Conservation (phyloP, 2,888 invertebrate genomes). For the Erebia epiphron region DNA sequence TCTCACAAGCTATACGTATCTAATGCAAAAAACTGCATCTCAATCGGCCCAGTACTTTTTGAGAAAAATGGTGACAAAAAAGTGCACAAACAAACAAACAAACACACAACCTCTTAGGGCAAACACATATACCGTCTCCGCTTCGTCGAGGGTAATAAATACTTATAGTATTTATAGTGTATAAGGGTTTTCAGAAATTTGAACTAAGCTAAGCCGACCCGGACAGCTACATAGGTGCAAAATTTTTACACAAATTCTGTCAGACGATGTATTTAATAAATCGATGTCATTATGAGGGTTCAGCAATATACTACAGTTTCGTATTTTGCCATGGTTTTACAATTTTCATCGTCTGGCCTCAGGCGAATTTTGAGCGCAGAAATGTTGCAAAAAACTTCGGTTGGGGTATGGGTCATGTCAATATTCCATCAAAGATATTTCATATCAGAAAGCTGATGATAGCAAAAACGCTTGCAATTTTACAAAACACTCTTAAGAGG, state of each 20-base stretch:
- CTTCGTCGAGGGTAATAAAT: too few species aligned
- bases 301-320: not conserved
- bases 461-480: conserved; percentile 7
- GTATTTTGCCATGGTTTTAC: conserved; percentile 2
- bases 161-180: too few species aligned
- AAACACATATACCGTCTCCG: too few species aligned
- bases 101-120: too few species aligned
- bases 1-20: too few species aligned
- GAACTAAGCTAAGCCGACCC: too few species aligned
- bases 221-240: not conserved
- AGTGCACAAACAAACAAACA: too few species aligned
- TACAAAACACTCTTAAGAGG: not conserved
- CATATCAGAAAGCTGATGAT: conserved; percentile 9
- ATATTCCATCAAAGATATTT: conserved; percentile 5
- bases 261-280: not conserved
- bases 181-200: too few species aligned
- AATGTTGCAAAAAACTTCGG: conserved; percentile 2
- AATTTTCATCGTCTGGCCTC: not conserved
- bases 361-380: not conserved
- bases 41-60: too few species aligned
- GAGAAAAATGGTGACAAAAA: too few species aligned
- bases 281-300: not conserved
- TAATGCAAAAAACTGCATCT: too few species aligned
- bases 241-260: not conserved
- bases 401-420: conserved; percentile 5